Evolutionary conservation across 2,113 vertebrate species (phyloP).

Genomic region (Alethe castanea): DNA sequence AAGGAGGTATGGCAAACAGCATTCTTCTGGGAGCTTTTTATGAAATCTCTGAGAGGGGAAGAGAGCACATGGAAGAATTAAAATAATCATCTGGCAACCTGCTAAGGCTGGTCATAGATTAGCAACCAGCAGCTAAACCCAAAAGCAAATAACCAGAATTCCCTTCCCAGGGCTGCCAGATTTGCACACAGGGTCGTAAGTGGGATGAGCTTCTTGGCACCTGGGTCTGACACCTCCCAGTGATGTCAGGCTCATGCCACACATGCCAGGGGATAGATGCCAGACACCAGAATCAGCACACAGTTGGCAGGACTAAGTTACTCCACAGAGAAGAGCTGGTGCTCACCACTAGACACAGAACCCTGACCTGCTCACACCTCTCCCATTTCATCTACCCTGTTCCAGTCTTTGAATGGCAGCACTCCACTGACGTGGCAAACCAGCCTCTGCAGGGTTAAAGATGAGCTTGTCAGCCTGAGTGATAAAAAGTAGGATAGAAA

Average conservation of each 20-base stretch:
- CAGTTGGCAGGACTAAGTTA: not conserved
- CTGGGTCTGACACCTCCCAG: not conserved
- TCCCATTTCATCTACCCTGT: not conserved
- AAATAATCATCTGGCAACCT: not conserved
- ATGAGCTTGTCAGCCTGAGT: not conserved
- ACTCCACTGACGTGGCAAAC: not conserved
- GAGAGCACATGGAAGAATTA: not conserved
- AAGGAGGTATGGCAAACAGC: not conserved
- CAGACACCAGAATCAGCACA: not conserved
- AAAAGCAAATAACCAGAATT: not conserved
- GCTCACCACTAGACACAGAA: fast-evolving
- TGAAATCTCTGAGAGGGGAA: not conserved
- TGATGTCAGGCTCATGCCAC: not conserved
- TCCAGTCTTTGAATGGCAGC: fast-evolving
- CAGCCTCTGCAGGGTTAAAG: not conserved
- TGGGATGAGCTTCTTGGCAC: not conserved
- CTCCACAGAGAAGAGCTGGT: not conserved
- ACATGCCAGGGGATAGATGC: not conserved
- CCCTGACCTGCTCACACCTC: not conserved
- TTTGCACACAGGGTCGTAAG: not conserved
- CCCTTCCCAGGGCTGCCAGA: not conserved
- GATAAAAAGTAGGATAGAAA: not conserved
- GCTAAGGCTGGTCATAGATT: not conserved
- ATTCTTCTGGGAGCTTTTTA: fast-evolving
- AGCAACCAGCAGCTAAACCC: not conserved